phyloP scores from a whole-genome alignment of 2,797 vertebrate species.

The Cyclura pinguis region DNA sequence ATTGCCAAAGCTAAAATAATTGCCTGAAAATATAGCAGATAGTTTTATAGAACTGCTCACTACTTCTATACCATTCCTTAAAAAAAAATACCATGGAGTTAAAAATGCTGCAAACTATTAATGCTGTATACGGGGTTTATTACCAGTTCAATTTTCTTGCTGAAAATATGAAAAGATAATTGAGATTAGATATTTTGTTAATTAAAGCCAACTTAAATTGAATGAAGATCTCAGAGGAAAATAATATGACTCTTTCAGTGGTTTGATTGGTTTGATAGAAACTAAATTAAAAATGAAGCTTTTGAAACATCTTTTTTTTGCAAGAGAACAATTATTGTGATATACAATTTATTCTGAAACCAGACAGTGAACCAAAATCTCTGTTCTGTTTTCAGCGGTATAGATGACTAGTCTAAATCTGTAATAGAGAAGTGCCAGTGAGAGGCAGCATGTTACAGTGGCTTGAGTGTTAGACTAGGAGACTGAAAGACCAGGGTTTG shows the following conservation, averaged over 20 bases:
- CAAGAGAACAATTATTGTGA: not conserved
- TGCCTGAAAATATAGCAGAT: slow-evolving; percentile 29
- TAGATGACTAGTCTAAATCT: not conserved
- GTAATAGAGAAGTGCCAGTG: not conserved
- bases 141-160: not conserved
- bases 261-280: no score
- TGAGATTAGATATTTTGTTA: not conserved
- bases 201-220: not conserved
- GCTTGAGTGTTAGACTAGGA: no score
- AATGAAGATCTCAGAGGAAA: not conserved
- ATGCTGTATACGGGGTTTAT: not conserved
- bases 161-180: not conserved
- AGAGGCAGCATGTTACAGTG: no score
- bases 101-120: not conserved
- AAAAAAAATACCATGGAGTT: not conserved
- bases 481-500: no score
- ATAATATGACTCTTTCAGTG: not conserved
- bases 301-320: not conserved
- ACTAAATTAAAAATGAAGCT: not conserved
- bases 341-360: not conserved
- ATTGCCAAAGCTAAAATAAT: not conserved
- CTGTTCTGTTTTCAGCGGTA: not conserved
- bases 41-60: not conserved
- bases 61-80: no score
- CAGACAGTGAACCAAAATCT: not conserved